These are phyloP conservation scores for Amiota mariae DNA, from an alignment of 2,888 invertebrate genomes.

Conservation along the genomic window DNA sequence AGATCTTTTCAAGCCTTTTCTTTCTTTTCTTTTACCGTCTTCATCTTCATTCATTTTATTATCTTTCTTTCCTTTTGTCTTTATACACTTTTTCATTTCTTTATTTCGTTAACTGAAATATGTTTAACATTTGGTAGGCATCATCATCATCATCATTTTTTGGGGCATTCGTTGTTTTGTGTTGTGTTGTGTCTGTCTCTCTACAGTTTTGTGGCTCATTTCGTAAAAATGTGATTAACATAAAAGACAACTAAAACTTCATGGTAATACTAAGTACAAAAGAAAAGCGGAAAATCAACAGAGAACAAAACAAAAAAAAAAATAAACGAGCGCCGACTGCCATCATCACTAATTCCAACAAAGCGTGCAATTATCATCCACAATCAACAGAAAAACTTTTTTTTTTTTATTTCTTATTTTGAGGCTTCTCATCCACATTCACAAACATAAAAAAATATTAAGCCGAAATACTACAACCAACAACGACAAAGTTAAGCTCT, in stretches of 20 bases:
- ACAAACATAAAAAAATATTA: too few species aligned
- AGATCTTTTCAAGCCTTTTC: background rate
- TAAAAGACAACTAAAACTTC: background rate
- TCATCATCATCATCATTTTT: too few species aligned
- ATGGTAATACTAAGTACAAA: background rate
- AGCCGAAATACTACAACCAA: too few species aligned
- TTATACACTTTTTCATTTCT: conserved; percentile 13
- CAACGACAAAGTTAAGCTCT: background rate
- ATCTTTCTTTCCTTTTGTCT: conserved; percentile 54
- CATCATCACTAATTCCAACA: conserved; percentile 9
- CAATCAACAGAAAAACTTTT: conserved; percentile 8
- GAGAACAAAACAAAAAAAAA: too few species aligned
- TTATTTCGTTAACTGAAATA: conserved; percentile 7
- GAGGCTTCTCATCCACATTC: background rate
- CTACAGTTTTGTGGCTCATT: background rate
- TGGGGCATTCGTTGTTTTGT: background rate
- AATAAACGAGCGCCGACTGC: background rate
- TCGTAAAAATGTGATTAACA: conserved; percentile 5
- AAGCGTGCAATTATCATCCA: conserved; percentile 19
- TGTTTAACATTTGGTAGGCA: background rate
- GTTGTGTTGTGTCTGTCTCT: conserved; percentile 6
- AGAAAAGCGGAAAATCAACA: too few species aligned
- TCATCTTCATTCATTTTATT: background rate
- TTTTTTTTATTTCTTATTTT: conserved; percentile 11
- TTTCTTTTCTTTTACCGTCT: background rate